phyloP scores from a whole-genome alignment of 2,113 vertebrate species.

The Serinus canaria region DNA sequence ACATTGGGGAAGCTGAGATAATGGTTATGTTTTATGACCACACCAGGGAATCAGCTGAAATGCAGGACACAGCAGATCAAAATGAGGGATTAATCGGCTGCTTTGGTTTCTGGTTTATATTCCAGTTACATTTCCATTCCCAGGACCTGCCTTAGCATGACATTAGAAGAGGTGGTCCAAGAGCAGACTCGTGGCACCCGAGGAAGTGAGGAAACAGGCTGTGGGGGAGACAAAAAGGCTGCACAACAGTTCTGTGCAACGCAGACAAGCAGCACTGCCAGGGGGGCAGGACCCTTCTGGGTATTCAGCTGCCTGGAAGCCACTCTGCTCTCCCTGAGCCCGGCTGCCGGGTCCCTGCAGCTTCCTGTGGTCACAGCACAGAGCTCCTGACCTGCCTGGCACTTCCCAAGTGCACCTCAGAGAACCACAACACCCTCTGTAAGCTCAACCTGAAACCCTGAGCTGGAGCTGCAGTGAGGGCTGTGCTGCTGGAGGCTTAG shows the following conservation, averaged over 20 bases:
- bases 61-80: neutral
- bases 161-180: neutral
- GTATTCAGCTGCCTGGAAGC: rapidly evolving
- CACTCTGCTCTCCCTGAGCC: rapidly evolving
- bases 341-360: neutral
- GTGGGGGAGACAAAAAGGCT: neutral
- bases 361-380: neutral
- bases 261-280: neutral
- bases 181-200: neutral
- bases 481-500: neutral
- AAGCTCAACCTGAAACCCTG: rapidly evolving
- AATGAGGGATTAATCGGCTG: neutral
- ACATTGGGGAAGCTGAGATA: conserved; percentile 11
- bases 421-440: neutral
- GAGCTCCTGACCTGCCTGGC: neutral
- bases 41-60: neutral
- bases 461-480: neutral
- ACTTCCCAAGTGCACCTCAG: neutral
- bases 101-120: conserved; percentile 1
- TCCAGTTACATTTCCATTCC: neutral
- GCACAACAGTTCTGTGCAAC: neutral
- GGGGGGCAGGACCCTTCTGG: neutral
- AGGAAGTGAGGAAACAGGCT: neutral
- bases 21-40: neutral
- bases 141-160: neutral